Percentiles rank a stretch among this genome's conserved stretches.
Conservation (phyloP, 2,888 invertebrate genomes). For the Cactoblastis cactorum region DNA sequence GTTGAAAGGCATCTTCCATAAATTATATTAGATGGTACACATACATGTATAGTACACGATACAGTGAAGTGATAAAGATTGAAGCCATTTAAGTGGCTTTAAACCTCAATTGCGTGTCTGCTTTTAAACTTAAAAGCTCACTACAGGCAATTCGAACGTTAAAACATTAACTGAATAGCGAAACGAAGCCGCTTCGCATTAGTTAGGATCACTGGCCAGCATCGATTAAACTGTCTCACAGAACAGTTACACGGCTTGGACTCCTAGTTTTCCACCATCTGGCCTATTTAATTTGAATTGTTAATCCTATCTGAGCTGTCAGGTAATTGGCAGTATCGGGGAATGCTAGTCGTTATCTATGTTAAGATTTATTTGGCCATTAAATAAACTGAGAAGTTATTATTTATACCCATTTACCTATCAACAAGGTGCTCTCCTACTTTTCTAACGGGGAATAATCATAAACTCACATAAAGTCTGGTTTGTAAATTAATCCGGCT, state of each 20-base stretch:
- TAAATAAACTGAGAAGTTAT: conserved; percentile 29
- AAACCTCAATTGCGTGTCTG: not conserved
- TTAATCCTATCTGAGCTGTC: conserved; percentile 55
- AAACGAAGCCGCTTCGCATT: conserved; percentile 32
- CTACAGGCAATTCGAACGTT: conserved; percentile 22
- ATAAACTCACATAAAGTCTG: too few relatives aligned
- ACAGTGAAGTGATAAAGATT: conserved; percentile 8
- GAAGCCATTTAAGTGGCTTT: conserved; percentile 8
- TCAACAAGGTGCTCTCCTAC: not conserved
- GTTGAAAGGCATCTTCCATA: not conserved
- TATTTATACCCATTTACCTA: not conserved
- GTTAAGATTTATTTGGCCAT: conserved; percentile 55
- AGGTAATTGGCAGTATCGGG: conserved; percentile 61
- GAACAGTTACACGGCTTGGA: conserved; percentile 20
- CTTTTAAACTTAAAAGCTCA: not conserved
- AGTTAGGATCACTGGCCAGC: conserved; percentile 37
- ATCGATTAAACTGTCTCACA: conserved; percentile 39
- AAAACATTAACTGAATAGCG: conserved; percentile 27
- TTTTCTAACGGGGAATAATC: not conserved
- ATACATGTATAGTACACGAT: too few relatives aligned
- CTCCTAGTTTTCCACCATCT: conserved; percentile 29
- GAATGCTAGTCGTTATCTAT: conserved; percentile 37
- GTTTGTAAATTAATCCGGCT: too few relatives aligned
- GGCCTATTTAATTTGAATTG: conserved; percentile 65
- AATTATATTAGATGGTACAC: not conserved